Evolutionary conservation across 2,113 vertebrate genomes (phyloP).

Genomic region (Accipiter virgatus): DNA sequence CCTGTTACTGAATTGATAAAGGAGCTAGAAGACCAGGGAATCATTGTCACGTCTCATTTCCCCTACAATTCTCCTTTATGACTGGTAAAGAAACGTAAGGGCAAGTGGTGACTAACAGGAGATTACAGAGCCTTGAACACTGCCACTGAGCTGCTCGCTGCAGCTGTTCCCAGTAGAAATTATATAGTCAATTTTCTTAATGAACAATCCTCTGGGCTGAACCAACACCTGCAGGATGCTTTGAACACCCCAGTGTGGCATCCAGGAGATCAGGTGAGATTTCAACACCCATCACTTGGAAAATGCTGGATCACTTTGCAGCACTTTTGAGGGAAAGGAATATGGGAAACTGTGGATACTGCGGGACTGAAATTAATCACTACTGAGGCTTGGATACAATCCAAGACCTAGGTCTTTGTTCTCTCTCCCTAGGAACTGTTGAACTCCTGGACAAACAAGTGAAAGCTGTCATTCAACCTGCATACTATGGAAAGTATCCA

Average conservation of each 20-base stretch:
- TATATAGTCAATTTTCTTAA: neutral
- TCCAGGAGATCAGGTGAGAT: neutral
- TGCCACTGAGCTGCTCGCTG: neutral
- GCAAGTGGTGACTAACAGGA: neutral
- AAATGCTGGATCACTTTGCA: neutral
- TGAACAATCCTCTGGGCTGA: neutral
- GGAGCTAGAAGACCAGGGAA: neutral
- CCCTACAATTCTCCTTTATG: constrained; percentile 13
- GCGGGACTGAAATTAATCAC: neutral
- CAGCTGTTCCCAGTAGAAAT: neutral
- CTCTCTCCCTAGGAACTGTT: neutral
- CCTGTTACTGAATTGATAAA: constrained; percentile 33
- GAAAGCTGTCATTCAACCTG: neutral
- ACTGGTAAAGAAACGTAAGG: neutral
- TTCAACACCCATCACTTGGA: neutral
- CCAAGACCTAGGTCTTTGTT: neutral
- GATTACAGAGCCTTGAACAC: constrained; percentile 2
- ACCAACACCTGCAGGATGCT: neutral
- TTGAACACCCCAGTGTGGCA: neutral
- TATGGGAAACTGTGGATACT: neutral
- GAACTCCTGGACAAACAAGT: neutral
- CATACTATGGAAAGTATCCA: neutral
- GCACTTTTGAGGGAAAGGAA: neutral
- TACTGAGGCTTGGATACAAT: neutral
- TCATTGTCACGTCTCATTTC: neutral